Conservation (phyloP, 1,140 invertebrate genomes). For the Drosophila micromelanica region DNA sequence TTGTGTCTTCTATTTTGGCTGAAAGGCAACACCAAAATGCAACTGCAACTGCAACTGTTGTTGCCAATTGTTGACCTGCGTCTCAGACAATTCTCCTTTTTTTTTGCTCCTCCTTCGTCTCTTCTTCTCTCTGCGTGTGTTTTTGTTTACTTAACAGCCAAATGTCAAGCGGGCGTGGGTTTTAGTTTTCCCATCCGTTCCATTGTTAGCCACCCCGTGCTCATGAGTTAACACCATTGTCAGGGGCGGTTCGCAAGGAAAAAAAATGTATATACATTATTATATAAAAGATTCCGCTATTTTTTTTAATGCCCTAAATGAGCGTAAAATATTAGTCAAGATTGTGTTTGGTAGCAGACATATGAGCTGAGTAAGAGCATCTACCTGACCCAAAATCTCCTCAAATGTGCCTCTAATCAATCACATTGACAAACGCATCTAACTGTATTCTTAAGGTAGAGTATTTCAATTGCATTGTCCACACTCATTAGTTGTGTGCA, state of each 20-base stretch:
- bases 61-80: conserved; percentile 58
- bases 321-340: conserved; percentile 81
- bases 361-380: conserved; percentile 19
- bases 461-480: conserved; percentile 28
- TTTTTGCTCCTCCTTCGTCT: conserved; percentile 10
- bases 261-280: conserved; percentile 9
- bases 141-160: conserved; percentile 76
- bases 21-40: conserved; percentile 72
- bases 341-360: conserved; percentile 46
- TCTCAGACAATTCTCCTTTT: conserved; percentile 3
- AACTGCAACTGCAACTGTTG: conserved; percentile 47
- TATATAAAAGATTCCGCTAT: conserved; percentile 53
- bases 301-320: conserved; percentile 70
- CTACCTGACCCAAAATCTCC: conserved; percentile 37
- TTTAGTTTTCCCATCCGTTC: conserved; percentile 74
- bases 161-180: conserved; percentile 80
- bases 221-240: conserved; percentile 74
- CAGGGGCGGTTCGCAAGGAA: conserved; percentile 19
- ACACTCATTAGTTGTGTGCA: conserved; percentile 28
- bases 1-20: conserved; percentile 40
- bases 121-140: conserved; percentile 30
- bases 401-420: conserved; percentile 57
- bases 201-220: conserved; percentile 53
- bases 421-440: conserved; percentile 52
- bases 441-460: conserved; percentile 37